Percentiles rank a stretch among this genome's conserved stretches.
Evolutionary conservation across 2,113 vertebrate species (phyloP).

Genomic region (Lampris incognitus): DNA sequence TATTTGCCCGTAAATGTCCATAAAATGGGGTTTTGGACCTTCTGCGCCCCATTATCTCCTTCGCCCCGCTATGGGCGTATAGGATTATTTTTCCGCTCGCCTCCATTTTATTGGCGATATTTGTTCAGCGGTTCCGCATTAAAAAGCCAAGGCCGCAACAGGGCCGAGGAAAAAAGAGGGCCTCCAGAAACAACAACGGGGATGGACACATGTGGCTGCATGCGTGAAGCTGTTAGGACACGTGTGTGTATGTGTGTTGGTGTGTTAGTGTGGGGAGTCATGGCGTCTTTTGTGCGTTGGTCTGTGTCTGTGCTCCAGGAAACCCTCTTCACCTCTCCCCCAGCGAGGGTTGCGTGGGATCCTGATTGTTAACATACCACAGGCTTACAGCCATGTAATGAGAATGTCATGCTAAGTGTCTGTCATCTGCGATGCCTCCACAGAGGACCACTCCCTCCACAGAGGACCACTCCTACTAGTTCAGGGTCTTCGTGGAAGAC

Average conservation of each 20-base stretch:
- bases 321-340: background rate
- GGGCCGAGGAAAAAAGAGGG: background rate
- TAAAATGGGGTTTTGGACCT: slow-evolving; percentile 20
- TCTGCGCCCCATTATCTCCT: slow-evolving; percentile 32
- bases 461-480: slow-evolving; percentile 50
- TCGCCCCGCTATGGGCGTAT: slow-evolving; percentile 12
- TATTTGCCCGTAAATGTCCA: slow-evolving; percentile 39
- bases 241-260: background rate
- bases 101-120: slow-evolving; percentile 22
- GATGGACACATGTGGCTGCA: background rate
- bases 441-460: background rate
- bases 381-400: slow-evolving; percentile 60
- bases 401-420: slow-evolving; percentile 60
- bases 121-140: slow-evolving; percentile 14
- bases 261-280: background rate
- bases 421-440: slow-evolving; percentile 36
- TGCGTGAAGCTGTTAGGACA: slow-evolving; percentile 29
- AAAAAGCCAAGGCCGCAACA: background rate
- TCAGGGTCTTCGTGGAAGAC: slow-evolving; percentile 19
- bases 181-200: background rate
- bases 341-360: slow-evolving; percentile 36
- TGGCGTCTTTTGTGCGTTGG: no score
- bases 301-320: background rate
- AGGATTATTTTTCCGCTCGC: slow-evolving; percentile 12
- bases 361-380: slow-evolving; percentile 46